Base-by-base conservation (phyloP, 1,140 invertebrate species). In the Proales similis region DNA sequence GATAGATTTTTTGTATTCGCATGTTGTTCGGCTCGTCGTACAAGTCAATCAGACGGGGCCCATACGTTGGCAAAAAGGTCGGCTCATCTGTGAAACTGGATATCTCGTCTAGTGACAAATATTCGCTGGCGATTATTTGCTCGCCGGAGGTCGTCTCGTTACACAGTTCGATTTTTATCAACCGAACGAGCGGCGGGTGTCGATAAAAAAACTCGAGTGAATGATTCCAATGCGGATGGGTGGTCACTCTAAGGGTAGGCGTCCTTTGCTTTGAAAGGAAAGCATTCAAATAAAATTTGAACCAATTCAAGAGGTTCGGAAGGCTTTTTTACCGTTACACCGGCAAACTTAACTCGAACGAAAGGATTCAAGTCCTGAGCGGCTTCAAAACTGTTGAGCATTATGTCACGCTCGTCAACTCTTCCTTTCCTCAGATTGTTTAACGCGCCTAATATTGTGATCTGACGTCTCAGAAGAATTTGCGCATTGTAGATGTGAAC, bases 151-250 rank as follows among this genome's bases (percentile, higher is more conserved):
- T 6, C 0, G 39, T 27, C 22, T 57, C 19, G 20, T 1, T 26
- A 29, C 51, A 57, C 20, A 57, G 30, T 57, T 57, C 51, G 4
- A 57, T 57, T 42, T 57, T 57, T 14, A 57, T 9, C 27, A 57
- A 42, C 14, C 51, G 51, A 12, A 57, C 36, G 20, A 57, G 12
- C 7, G 51, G 9, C 9, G 51, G 51, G 45, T 26, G 45, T 12
- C 51, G 36, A 26, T 42, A 24, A 1, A 20, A 11, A 42, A 57
- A 57, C 4, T 57, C 51, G 45, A 57, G 26, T 9, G 51, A 42
- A 12, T 30, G 17, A 42, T 57, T 57, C 51, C 51, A 57, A 29
- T 57, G 24, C 1, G 51, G 51, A 11, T 9, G 7, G 20, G 30
- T 57, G 4, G 20, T 42, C 14, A 9, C 4, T 4, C 45, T 27